Base-by-base conservation (phyloP, 2,113 vertebrate species). In the Corydoras sp. region DNA sequence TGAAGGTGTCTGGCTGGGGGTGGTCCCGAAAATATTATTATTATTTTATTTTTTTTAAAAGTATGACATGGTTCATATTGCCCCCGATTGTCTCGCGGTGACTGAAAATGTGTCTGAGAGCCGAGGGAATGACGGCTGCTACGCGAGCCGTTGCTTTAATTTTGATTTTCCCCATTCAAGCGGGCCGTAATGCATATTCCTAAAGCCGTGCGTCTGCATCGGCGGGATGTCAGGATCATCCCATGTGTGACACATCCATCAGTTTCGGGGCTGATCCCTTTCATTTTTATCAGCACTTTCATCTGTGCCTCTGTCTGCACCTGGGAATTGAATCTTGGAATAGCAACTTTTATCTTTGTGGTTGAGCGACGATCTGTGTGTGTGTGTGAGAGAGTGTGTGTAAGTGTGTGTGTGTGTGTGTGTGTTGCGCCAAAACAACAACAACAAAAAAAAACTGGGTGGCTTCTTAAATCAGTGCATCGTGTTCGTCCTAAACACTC, bases 241-340 rank as follows among this genome's bases (percentile, higher is more conserved):
- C 68, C 66, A 68, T 74, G 77, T 76, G 79, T 79, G 79, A 77
- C 79, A 79, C 79, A 70, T 77, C 69, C 63, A 81, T 81, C 76
- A 83, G 73, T 72, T 72, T 72, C 58, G 65, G 53, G 18, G 70
- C 59, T 73, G 67, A 78, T 54, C 64, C 62, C 67, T 43, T 43
- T 43, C 7, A 5, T 48, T 68, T 73, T 78, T 68, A 80, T 76
- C 71, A 55, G 63, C 58, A 55, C 58, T 51, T 66, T 59, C 68
- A 35, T 73, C 64, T 70, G 61, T 60, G 67, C 64, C 60, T 53
- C 31, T 58, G 68, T 68, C 71, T 65, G 67, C 31, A 72, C 69
- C 60, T 71, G 70, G 56, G 74, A 78, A 78, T 68, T 69, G 75
- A 67, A 71, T 70, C 56, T 74, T 30, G 56, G 68, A 77, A 78